Evolutionary conservation across 2,888 invertebrate genomes (phyloP), one percentile per base, ranked within the genome.

Genomic region (Seira musarum): DNA sequence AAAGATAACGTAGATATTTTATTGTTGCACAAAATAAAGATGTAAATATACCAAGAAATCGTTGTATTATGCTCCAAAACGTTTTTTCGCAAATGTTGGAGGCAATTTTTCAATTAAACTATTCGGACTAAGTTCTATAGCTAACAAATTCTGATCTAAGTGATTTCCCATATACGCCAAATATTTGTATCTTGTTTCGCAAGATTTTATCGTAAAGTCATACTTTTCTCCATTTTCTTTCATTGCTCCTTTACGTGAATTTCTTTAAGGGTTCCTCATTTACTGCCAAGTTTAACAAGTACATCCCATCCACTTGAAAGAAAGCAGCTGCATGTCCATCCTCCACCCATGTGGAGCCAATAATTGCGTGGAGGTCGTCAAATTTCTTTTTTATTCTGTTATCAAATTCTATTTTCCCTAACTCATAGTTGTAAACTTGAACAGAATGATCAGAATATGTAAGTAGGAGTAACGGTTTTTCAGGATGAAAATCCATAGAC

Each of bases 41-140:
- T 24, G 19, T 61, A 40, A 40, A 40, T 8, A 40, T 13, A 40
- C 40, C 40, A 40, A 40, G 21, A n/a, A n/a, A 64, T 65, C 77
- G 81, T 83, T 75, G 81, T 80, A 19, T 73, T 78, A 82, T 30
- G 53, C 53, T 57, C 85, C 86, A 72, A 85, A 86, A 19, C 85
- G 79, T 67, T 85, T 86, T 46, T 82, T 85, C 1, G 82, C 83
- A 83, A 86, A 85, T 1, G 85, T 83, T 19, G 85, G 83, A 35
- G 86, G 86, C 21, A 86, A 65, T 64, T 85, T 84, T 46, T 82
- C 82, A n/a, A 85, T 49, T 25, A 86, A 73, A 68, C 80, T 83
- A 68, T 79, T 82, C 8, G 83, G 85, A 69, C 85, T 85, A 13
- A 86, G 80, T 79, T 86, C 85, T 60, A 85, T 79, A 61, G 79